Base-by-base conservation (phyloP, 2,113 vertebrate species). In the Pipa parva region DNA sequence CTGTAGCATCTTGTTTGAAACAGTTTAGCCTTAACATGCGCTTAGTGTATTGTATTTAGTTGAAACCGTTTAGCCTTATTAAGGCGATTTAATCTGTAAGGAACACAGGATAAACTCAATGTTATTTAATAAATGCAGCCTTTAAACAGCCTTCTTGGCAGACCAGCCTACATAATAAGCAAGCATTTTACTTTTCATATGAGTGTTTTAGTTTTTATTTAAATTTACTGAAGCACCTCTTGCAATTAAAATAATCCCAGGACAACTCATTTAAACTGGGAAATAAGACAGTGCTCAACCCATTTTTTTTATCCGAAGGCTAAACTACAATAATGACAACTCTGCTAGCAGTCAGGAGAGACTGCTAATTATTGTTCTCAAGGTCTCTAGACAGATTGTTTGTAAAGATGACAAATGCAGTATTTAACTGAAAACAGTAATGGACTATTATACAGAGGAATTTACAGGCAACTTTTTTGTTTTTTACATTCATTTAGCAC, bases 171-270 rank as follows among this genome's bases (percentile, higher is more conserved):
- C 66, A 76, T 49, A 68, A 76, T 59, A 78, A 85, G 81, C 63
- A 75, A 71, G 70, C 71, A 80, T 78, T 70, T 77, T 74, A 82
- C 75, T 76, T 82, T 77, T 83, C 81, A 85, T 82, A 65, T 76
- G 76, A 69, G 8, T 77, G 79, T 87, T 87, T 83, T 84, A 84
- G 81, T 83, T 80, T 89, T 87, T 84, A 85, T 88, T 86, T 83
- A 87, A 85, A 85, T 78, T 79, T 45, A 46, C 80, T 84, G 87
- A 87, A 88, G 76, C 71, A 81, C 82, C 85, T 88, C 78, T 88
- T 77, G 73, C 80, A 81, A 84, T 85, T 77, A 75, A 85, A 88
- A 87, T n/a, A 89, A 85, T 87, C 87, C 88, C 86, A 84, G 86
- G 80, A 84, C 84, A 89, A 86, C 85, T 88, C 80, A 82, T 84